phyloP scores from a whole-genome alignment of 2,113 vertebrate species.

The Neofelis nebulosa region DNA sequence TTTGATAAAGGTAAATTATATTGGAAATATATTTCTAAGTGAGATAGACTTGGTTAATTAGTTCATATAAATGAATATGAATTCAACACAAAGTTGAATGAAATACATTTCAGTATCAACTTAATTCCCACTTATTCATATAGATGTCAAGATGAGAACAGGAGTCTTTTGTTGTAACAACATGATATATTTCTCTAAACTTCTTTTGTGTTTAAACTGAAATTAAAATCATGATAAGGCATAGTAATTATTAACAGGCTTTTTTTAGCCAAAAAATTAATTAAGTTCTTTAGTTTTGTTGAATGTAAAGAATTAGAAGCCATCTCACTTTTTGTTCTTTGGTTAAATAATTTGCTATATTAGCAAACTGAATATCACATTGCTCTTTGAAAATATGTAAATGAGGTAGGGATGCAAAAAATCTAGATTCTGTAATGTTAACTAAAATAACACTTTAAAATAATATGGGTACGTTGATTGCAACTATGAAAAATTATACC shows the following conservation, averaged over 20 bases:
- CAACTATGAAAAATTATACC: constrained; percentile 11
- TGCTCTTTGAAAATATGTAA: neutral
- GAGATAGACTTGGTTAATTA: neutral
- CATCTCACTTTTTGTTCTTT: neutral
- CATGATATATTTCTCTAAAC: neutral
- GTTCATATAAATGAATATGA: neutral
- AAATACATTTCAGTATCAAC: neutral
- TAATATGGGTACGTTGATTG: neutral
- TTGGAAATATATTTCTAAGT: neutral
- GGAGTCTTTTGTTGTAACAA: neutral
- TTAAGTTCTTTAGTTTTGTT: neutral
- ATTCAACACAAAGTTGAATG: neutral
- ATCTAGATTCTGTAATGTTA: neutral
- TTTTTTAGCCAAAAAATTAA: neutral
- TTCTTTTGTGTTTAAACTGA: neutral
- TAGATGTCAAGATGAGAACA: neutral
- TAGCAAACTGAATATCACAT: neutral
- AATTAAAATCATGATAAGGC: neutral
- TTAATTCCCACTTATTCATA: neutral
- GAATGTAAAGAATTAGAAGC: neutral
- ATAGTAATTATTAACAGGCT: neutral
- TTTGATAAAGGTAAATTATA: neutral
- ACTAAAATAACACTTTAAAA: constrained; percentile 33
- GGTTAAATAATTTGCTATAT: neutral
- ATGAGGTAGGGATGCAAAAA: neutral